phyloP scores from a whole-genome alignment of 2,888 invertebrate genomes.

The Andrena haemorrhoa region DNA sequence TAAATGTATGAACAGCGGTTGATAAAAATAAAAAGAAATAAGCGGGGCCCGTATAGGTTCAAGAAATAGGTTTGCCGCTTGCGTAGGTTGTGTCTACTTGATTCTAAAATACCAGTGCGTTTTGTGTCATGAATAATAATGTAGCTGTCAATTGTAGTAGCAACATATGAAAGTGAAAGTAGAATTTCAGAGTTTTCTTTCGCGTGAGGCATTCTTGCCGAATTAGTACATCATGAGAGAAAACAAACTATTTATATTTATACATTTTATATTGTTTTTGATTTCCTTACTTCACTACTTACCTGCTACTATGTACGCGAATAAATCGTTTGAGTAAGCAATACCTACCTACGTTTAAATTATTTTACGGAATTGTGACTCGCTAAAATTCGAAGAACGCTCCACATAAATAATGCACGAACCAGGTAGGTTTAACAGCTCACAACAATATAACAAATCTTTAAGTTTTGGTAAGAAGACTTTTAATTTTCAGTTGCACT shows the following conservation, averaged over 20 bases:
- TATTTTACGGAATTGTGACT: no score
- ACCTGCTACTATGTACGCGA: no score
- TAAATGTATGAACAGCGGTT: not conserved
- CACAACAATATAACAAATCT: no score
- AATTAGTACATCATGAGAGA: not conserved
- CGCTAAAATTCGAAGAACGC: no score
- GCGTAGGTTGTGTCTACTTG: slow-evolving; percentile 23
- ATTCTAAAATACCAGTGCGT: slow-evolving; percentile 46
- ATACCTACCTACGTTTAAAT: no score
- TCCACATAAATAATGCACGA: no score
- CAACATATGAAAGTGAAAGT: slow-evolving; percentile 58
- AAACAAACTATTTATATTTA: not conserved
- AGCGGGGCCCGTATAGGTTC: not conserved
- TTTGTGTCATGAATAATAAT: slow-evolving; percentile 63
- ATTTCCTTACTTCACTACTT: no score
- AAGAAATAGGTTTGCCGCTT: slow-evolving; percentile 45
- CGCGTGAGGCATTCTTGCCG: slow-evolving; percentile 16
- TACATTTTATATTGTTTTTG: no score
- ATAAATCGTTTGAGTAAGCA: no score
- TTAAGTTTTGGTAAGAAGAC: no score
- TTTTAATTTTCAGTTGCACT: no score
- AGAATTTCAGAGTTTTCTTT: slow-evolving; percentile 52
- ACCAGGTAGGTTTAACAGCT: no score
- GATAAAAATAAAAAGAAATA: slow-evolving; percentile 4
- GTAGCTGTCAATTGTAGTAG: slow-evolving; percentile 48